These are phyloP conservation scores for Agrochola litura DNA, from an alignment of 2,888 invertebrate genomes.

Conservation along the genomic window DNA sequence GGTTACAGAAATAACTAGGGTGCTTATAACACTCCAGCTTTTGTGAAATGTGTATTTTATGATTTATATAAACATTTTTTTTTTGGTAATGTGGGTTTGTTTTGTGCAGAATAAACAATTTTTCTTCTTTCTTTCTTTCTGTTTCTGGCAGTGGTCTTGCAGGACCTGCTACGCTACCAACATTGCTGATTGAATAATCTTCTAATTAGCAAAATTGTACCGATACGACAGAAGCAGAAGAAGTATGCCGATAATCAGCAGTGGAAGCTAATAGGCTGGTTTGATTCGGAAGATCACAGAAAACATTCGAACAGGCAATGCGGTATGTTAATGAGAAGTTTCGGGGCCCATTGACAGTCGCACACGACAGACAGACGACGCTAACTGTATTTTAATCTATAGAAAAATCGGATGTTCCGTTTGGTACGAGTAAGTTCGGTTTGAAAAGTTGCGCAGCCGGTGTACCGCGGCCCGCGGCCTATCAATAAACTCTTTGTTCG, in stretches of 20 bases:
- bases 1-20: background rate
- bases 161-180: background rate
- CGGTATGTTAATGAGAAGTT: constrained; percentile 43
- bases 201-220: background rate
- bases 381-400: constrained; percentile 76
- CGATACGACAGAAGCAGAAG: background rate
- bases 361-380: constrained; percentile 68
- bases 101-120: no score
- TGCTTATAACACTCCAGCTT: background rate
- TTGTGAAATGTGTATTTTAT: no score
- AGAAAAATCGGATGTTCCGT: constrained; percentile 60
- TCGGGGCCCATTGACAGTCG: constrained; percentile 55
- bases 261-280: background rate
- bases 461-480: constrained; percentile 38
- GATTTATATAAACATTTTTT: no score
- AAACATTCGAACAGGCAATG: constrained; percentile 6
- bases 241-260: background rate
- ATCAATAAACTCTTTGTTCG: constrained; percentile 62
- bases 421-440: constrained; percentile 41
- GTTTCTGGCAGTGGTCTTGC: background rate
- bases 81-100: no score
- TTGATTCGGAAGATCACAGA: background rate
- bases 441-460: constrained; percentile 58
- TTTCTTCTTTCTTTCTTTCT: no score
- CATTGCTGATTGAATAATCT: background rate